phyloP scores from a whole-genome alignment of 2,113 vertebrate genomes.

The Zonotrichia leucophrys region DNA sequence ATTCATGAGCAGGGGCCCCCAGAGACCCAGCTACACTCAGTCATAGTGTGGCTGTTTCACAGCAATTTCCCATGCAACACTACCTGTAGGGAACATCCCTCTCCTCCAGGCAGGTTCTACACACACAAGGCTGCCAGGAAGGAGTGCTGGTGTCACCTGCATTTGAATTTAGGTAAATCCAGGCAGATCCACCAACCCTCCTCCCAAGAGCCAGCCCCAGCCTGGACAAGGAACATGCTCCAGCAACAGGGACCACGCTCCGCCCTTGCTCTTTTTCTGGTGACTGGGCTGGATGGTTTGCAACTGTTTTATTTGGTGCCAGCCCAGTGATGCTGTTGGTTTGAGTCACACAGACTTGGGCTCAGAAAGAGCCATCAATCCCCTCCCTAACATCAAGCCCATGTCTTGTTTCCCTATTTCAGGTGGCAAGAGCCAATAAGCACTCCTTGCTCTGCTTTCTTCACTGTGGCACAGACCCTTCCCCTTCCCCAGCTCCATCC shows the following conservation, averaged over 20 bases:
- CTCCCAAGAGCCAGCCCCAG: neutral
- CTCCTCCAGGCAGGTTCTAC: neutral
- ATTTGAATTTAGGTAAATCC: neutral
- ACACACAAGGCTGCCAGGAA: neutral
- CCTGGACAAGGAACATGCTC: fast-evolving
- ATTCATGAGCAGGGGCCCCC: fast-evolving
- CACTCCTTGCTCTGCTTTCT: too few relatives aligned
- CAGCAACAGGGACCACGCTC: neutral
- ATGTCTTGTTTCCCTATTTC: neutral
- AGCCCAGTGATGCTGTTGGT: neutral
- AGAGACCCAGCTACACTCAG: fast-evolving
- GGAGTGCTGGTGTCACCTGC: neutral
- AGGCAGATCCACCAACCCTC: neutral
- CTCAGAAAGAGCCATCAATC: neutral
- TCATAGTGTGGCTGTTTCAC: fast-evolving
- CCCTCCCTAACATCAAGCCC: neutral
- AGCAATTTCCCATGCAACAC: neutral
- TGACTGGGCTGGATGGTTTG: neutral
- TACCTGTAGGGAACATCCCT: neutral
- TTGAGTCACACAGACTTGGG: neutral
- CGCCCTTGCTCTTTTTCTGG: neutral
- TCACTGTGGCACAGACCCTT: neutral
- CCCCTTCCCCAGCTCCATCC: neutral
- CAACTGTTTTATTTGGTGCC: neutral
- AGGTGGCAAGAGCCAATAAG: neutral